Evolutionary conservation across 2,888 invertebrate genomes (phyloP), one percentile per base, ranked within the genome.

Genomic region (Erpobdella octoculata): DNA sequence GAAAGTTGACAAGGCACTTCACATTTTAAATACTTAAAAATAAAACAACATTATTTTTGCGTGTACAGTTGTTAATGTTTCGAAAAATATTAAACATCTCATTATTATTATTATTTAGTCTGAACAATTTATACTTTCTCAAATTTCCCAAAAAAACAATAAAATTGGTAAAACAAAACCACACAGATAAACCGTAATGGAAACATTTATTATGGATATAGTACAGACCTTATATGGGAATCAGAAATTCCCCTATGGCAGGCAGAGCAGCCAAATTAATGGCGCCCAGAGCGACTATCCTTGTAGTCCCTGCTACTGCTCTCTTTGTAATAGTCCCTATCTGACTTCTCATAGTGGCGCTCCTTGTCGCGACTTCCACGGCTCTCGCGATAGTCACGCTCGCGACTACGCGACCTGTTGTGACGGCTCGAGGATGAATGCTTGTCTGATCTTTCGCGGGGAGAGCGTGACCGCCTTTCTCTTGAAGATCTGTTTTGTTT

Each of bases 381-480:
- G 64, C 86, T 82, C 76, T 88, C 86, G 72, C 87, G 87, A 70
- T 88, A 85, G 72, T 87, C 89, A 8, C 83, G 77, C 73, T 82
- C 89, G 9, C 83, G 78, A 73, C 82, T 82, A 38, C 83, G 77
- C 18, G 82, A 81, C 38, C 84, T 78, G n/a, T 71, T 73, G 21
- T 83, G 78, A 58, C 80, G 78, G 35, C 53, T 18, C 3, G 62
- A 62, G 62, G 62, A 62, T 28, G 59, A 21, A 53, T 79, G 75
- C 75, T 80, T 79, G 69, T 79, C 78, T 6, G 82, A 77, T 36
- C 83, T 81, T 68, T 83, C 87, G 78, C 92, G 92, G 78, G 93
- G 88, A 71, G 92, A 92, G 78, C 93, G 76, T 33, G 92, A 92
- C 78, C 93, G 88, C 73, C 83, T 76, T 71, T 79, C 79, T 73